Percentiles rank a stretch among this genome's conserved stretches.
Conservation (phyloP, 2,113 vertebrate genomes). For the Theropithecus gelada region DNA sequence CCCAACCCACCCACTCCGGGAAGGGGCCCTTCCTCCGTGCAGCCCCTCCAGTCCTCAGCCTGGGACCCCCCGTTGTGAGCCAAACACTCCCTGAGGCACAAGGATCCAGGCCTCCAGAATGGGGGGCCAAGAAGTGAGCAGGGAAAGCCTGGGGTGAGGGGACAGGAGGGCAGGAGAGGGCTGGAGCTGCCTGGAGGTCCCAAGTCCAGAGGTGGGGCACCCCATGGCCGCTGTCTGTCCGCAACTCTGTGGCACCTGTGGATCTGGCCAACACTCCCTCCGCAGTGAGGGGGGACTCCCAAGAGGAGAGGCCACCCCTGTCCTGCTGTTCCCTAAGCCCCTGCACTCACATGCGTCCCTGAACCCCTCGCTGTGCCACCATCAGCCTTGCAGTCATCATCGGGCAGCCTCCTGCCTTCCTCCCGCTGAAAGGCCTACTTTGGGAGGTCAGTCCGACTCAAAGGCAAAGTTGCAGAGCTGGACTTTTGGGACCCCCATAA, state of each 20-base stretch:
- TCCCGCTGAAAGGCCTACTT: background rate
- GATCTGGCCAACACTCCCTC: too few relatives aligned
- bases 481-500: background rate
- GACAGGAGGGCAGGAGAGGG: too few relatives aligned
- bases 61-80: background rate
- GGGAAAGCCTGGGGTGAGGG: background rate
- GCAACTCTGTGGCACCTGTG: background rate
- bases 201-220: too few relatives aligned
- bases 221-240: background rate
- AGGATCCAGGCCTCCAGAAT: background rate
- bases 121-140: too few relatives aligned
- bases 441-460: accelerated
- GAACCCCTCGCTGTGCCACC: background rate
- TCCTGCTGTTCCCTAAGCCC: background rate
- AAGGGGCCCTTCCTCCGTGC: background rate
- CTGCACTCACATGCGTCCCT: accelerated
- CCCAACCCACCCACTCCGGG: background rate
- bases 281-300: too few relatives aligned
- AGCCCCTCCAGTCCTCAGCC: background rate
- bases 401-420: background rate
- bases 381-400: background rate
- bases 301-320: background rate
- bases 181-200: background rate
- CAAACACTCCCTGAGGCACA: background rate
- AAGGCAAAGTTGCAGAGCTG: too few relatives aligned